Conservation (phyloP, 2,797 vertebrate genomes). For the Danio jaintianensis region DNA sequence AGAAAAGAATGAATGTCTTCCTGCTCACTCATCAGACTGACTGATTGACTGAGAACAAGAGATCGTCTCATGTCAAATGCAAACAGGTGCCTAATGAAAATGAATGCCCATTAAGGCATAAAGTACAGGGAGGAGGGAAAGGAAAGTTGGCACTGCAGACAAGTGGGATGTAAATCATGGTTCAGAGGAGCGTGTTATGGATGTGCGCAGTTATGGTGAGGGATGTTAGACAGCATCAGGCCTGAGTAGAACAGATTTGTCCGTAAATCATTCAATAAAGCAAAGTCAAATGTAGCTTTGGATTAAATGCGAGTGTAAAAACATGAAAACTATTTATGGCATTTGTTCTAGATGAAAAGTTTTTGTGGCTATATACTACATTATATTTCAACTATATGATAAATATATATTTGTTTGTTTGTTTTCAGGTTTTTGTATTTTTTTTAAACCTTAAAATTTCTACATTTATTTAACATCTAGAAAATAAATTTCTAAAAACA, state of each 20-base stretch:
- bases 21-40: conserved; percentile 5
- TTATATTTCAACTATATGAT: no score
- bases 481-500: no score
- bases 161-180: not conserved
- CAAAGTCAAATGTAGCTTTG: not conserved
- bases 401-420: no score
- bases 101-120: conserved; percentile 15
- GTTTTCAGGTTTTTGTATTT: no score
- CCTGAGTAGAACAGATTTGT: not conserved
- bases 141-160: not conserved
- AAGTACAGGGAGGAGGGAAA: not conserved
- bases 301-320: not conserved
- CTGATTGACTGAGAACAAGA: conserved; percentile 7
- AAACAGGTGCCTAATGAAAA: conserved; percentile 39
- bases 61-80: not conserved
- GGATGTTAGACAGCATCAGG: not conserved
- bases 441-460: no score
- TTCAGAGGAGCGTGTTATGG: not conserved
- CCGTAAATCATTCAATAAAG: not conserved
- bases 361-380: not conserved
- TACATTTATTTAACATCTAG: no score
- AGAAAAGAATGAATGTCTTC: not conserved
- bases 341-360: not conserved
- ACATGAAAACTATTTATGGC: not conserved
- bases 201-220: not conserved